phyloP scores from a whole-genome alignment of 2,113 vertebrate genomes.

The Parus major region DNA sequence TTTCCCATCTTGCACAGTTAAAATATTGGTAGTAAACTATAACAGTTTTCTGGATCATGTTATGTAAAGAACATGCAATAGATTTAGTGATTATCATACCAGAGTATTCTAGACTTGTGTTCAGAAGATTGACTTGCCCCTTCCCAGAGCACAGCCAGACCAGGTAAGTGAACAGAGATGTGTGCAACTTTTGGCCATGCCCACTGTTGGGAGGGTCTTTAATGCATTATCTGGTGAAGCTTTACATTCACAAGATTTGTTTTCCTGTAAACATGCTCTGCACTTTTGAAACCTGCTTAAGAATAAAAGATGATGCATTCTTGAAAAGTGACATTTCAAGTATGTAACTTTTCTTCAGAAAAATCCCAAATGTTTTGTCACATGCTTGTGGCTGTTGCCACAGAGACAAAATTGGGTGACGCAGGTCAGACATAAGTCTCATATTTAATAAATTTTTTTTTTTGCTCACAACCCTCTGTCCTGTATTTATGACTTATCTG shows the following conservation, averaged over 20 bases:
- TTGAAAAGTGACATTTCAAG: neutral
- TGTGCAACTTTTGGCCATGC: neutral
- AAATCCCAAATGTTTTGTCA: neutral
- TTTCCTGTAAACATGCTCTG: neutral
- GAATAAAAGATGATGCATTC: neutral
- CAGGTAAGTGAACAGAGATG: neutral
- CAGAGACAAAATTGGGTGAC: neutral
- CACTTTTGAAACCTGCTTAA: neutral
- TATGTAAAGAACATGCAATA: neutral
- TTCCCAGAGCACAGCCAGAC: neutral
- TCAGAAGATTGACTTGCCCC: neutral
- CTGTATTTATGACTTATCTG: conserved; percentile 1
- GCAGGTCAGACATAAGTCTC: neutral
- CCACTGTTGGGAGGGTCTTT: neutral
- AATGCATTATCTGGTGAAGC: neutral
- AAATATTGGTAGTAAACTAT: neutral
- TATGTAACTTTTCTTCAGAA: neutral
- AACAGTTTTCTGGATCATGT: neutral
- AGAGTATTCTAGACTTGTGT: neutral
- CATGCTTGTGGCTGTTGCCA: neutral
- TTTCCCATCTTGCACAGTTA: neutral
- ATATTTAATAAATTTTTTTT: neutral
- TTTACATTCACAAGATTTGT: neutral
- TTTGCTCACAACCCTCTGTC: neutral
- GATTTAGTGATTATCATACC: neutral